Evolutionary conservation across 2,888 invertebrate species (phyloP), one percentile per base, ranked within the genome.

Genomic region (Gasteruption jaculator): DNA sequence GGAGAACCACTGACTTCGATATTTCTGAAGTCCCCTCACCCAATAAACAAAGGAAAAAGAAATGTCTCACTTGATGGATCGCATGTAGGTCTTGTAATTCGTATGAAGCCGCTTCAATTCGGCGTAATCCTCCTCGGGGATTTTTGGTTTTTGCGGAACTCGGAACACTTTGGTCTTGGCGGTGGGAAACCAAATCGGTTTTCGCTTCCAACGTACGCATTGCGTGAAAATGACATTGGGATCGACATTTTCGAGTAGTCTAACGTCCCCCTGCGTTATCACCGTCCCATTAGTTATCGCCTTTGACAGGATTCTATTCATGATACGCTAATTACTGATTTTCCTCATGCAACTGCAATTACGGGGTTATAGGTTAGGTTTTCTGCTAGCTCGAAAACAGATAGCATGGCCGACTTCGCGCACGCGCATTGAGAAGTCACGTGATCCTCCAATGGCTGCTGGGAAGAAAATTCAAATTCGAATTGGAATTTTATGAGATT

Each of bases 81-180:
- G 74, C 41, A 74, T 68, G 38, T 68, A 59, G 7, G 76, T 76
- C 37, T 79, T 79, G 60, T 91, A 91, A 60, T 82, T 81, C 52
- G 86, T 83, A 61, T 77, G 74, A 33, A 91, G 74, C 33, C 86
- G 76, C 53, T 73, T 60, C 2, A 87, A 62, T 70, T 91, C 90
- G 2, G 73, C 49, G 1, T 58, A 54, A 58, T 91, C 90, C 25
- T 85, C 86, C 43, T 61, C 57, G 0, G 82, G 74, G 33, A 83
- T 63, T 44, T 66, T 68, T 14, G 78, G 78, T 29, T 78, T 77
- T 53, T 74, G 73, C 1, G 86, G 82, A 45, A 91, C 76, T 50
- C 81, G 79, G 69, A 80, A 91, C 33, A 85, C 51, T 74, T 91
- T 91, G 53, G 80, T 82, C 73, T 86, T 88, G 0, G 91, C 91